phyloP scores from a whole-genome alignment of 2,888 invertebrate species.

The Anoplius nigerrimus region DNA sequence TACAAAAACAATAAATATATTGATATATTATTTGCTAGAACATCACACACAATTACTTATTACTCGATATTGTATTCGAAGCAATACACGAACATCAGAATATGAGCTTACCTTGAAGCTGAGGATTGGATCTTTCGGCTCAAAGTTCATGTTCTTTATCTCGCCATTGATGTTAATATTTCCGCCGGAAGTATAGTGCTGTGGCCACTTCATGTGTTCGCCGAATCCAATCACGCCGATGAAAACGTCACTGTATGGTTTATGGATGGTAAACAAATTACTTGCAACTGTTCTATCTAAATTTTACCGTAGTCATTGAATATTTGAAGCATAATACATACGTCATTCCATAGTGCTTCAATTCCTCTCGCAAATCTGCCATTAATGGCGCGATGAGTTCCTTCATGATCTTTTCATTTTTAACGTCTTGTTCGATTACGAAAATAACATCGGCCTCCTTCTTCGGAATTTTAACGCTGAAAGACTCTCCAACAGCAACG shows the following conservation, averaged over 20 bases:
- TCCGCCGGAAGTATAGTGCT: conserved; percentile 78
- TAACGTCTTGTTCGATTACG: conserved; percentile 82
- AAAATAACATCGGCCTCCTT: conserved; percentile 89
- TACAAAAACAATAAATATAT: conserved; percentile 2
- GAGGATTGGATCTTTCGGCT: conserved; percentile 60
- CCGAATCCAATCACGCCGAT: conserved; percentile 79
- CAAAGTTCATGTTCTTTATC: conserved; percentile 71
- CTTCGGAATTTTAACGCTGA: conserved; percentile 81
- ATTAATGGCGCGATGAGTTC: conserved; percentile 80
- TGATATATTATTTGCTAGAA: not conserved
- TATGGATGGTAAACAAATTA: too few relatives aligned
- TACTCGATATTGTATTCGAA: too few relatives aligned
- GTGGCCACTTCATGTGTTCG: conserved; percentile 77
- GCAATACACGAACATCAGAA: too few relatives aligned
- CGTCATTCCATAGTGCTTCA: conserved; percentile 81
- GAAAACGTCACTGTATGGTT: conserved; percentile 77
- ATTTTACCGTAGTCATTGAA: not conserved
- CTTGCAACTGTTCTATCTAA: not conserved
- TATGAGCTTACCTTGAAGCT: conserved; percentile 53
- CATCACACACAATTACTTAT: too few relatives aligned
- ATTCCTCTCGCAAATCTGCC: conserved; percentile 78
- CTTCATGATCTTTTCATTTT: conserved; percentile 81
- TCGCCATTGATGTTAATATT: conserved; percentile 77
- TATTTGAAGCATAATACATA: too few relatives aligned
- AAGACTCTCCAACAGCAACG: conserved; percentile 79